These are phyloP conservation scores for Carollia perspicillata DNA, from an alignment of 2,113 vertebrate genomes.

Conservation along the genomic window DNA sequence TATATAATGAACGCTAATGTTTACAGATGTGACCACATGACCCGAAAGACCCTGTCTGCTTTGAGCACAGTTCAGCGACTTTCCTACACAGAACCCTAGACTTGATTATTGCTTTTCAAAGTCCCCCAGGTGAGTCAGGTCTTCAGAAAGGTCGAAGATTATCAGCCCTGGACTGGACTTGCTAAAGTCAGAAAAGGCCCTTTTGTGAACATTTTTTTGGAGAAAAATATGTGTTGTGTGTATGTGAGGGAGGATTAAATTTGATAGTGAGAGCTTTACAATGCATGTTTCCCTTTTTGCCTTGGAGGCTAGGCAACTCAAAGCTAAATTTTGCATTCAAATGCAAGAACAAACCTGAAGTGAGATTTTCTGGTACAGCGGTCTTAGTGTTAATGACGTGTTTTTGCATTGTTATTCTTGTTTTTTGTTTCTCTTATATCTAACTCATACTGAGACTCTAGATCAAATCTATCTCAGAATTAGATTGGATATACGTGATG, in stretches of 20 bases:
- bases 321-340: neutral
- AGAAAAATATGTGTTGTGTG: neutral
- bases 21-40: neutral
- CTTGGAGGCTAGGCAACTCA: neutral
- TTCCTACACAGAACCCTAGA: neutral
- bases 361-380: neutral
- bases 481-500: neutral
- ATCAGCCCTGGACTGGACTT: neutral
- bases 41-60: neutral
- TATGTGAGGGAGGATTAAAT: neutral
- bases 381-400: neutral
- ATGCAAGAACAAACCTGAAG: neutral
- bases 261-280: neutral
- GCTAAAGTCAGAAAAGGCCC: neutral
- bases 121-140: neutral
- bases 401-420: neutral
- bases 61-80: neutral
- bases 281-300: neutral
- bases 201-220: neutral
- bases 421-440: neutral
- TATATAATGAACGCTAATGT: neutral
- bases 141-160: neutral
- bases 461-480: neutral
- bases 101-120: neutral
- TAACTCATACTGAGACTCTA: neutral